Conservation (phyloP, 2,113 vertebrate species). For the Arizona elegans region DNA sequence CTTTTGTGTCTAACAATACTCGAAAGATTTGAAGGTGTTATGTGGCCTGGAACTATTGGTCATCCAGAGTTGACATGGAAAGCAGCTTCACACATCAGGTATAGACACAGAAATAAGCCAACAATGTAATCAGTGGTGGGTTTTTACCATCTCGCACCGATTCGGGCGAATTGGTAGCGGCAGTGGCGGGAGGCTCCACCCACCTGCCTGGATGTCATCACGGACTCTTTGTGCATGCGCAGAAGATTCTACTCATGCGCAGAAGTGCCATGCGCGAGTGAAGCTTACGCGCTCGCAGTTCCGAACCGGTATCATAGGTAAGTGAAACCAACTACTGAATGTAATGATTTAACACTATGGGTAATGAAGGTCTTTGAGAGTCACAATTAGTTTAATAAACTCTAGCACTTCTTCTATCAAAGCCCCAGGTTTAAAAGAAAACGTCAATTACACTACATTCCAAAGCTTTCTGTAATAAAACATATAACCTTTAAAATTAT, state of each 20-base stretch:
- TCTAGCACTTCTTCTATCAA: neutral
- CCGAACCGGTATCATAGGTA: too few species aligned
- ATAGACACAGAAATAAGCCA: neutral
- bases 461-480: constrained; percentile 4
- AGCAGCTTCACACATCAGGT: neutral
- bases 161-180: too few species aligned
- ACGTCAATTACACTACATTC: neutral
- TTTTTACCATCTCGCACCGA: too few species aligned
- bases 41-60: neutral
- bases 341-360: neutral
- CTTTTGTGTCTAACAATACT: neutral
- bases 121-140: neutral
- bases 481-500: neutral
- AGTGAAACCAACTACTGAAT: too few species aligned
- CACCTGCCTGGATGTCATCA: too few species aligned
- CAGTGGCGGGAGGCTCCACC: too few species aligned
- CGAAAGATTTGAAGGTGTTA: neutral
- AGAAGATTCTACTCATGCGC: too few species aligned
- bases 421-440: neutral
- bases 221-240: too few species aligned
- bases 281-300: too few species aligned
- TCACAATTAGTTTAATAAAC: neutral
- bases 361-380: neutral
- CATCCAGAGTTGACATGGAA: neutral
- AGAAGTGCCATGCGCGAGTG: too few species aligned